A percentile compares a stretch with the other conserved stretches of the same genome.
phyloP scores from a whole-genome alignment of 2,888 invertebrate species.

The Volucella bombylans region DNA sequence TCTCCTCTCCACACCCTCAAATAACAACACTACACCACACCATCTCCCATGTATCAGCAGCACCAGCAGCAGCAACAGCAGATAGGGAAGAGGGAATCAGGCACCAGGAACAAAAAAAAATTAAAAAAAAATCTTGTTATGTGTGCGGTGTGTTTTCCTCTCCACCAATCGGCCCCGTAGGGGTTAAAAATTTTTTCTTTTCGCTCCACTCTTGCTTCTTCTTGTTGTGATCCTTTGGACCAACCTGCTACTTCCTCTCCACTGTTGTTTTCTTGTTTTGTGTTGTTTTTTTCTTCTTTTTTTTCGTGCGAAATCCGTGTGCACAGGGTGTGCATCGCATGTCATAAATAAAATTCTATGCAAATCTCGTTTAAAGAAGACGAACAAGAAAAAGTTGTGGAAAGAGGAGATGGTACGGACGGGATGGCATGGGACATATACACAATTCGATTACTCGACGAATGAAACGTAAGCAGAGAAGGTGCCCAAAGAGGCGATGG shows the following conservation, averaged over 20 bases:
- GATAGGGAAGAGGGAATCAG: background rate
- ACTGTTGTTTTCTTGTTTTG: background rate
- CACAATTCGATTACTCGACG: conserved; percentile 62
- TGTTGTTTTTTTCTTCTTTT: conserved; percentile 21
- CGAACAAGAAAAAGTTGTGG: conserved; percentile 31
- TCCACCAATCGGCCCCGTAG: conserved; percentile 35
- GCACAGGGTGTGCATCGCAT: conserved; percentile 66
- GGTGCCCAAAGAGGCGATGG: conserved; percentile 30
- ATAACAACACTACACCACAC: background rate
- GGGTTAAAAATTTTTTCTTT: conserved; percentile 45
- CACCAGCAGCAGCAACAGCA: background rate
- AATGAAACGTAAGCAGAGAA: conserved; percentile 29
- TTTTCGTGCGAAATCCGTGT: conserved; percentile 51
- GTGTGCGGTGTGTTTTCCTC: conserved; percentile 66
- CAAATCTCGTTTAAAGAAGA: conserved; percentile 64
- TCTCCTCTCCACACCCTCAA: conserved; percentile 9
- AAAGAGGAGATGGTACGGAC: conserved; percentile 1
- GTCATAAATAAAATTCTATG: conserved; percentile 73
- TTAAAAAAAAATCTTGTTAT: conserved; percentile 59
- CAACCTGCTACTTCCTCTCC: conserved; percentile 46
- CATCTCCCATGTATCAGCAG: background rate
- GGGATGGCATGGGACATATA: conserved; percentile 60
- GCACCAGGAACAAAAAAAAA: conserved; percentile 14
- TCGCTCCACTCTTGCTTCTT: background rate
- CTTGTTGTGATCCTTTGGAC: conserved; percentile 19